Evolutionary conservation across 2,888 invertebrate genomes (phyloP).

Genomic region (Zhuqinia jingwanae): DNA sequence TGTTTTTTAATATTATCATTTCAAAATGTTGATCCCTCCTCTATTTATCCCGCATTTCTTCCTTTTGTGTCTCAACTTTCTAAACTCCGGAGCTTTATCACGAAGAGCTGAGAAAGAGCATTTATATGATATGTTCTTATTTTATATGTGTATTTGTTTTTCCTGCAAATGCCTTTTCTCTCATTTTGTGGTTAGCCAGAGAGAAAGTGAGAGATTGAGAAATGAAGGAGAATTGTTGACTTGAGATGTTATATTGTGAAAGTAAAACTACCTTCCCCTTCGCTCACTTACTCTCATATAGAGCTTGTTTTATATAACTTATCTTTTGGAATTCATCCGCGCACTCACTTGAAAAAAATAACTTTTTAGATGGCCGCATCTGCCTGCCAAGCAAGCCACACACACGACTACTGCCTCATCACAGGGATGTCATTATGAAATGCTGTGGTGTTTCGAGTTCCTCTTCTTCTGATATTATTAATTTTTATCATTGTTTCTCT

Average conservation of each 20-base stretch:
- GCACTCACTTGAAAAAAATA: background rate
- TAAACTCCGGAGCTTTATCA: background rate
- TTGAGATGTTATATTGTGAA: background rate
- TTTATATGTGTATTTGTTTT: background rate
- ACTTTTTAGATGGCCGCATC: background rate
- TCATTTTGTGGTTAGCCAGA: background rate
- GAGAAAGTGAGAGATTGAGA: background rate
- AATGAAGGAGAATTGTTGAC: background rate
- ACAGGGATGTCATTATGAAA: conserved; percentile 29
- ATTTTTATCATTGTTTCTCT: background rate
- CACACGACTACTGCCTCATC: background rate
- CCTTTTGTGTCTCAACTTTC: background rate
- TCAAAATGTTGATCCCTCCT: conserved; percentile 16
- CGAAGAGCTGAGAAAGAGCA: background rate
- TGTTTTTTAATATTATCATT: background rate
- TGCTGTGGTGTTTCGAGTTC: background rate
- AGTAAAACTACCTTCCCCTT: background rate
- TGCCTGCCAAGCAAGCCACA: background rate
- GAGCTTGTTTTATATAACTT: background rate
- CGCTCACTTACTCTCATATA: background rate
- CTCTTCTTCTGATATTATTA: background rate
- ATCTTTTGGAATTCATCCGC: background rate
- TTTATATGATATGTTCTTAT: background rate
- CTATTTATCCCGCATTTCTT: background rate
- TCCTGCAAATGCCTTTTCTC: background rate